Conservation (phyloP, 2,888 invertebrate genomes). For the Eristalinus aeneus region DNA sequence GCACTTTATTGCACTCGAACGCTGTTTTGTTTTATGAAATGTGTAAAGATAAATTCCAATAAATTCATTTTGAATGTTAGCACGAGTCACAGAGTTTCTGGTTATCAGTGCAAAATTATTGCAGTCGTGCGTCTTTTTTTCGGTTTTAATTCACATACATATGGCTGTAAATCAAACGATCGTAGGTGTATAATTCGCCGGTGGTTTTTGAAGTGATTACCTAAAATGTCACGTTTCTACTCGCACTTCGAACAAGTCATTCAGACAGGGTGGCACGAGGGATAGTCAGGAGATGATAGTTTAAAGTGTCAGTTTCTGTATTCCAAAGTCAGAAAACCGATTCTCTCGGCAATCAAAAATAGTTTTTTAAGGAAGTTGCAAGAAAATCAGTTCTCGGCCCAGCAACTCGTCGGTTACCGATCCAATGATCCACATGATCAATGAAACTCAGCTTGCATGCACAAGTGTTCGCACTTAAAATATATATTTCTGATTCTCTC, state of each 20-base stretch:
- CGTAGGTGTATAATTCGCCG: not conserved
- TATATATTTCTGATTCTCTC: not conserved
- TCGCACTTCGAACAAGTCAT: not conserved
- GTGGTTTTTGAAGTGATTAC: not conserved
- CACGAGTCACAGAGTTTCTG: not conserved
- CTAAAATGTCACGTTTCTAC: not conserved
- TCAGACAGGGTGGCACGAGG: not conserved
- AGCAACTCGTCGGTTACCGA: not conserved
- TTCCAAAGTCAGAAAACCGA: too few relatives aligned
- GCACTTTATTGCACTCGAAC: not conserved
- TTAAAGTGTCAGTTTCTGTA: too few relatives aligned
- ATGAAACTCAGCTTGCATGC: not conserved
- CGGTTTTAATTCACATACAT: not conserved
- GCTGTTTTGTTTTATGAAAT: not conserved
- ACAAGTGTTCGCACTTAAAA: not conserved
- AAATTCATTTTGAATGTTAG: not conserved
- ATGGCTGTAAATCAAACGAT: not conserved
- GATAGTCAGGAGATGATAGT: too few relatives aligned
- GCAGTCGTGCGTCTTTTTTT: not conserved
- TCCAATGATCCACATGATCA: not conserved
- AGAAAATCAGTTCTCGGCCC: not conserved
- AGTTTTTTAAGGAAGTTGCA: too few relatives aligned
- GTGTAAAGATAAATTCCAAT: not conserved
- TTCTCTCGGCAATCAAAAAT: too few relatives aligned
- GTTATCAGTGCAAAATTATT: not conserved